Evolutionary conservation across 2,113 vertebrate species (phyloP), one percentile per base, ranked within the genome.

Genomic region (Meriones unguiculatus): DNA sequence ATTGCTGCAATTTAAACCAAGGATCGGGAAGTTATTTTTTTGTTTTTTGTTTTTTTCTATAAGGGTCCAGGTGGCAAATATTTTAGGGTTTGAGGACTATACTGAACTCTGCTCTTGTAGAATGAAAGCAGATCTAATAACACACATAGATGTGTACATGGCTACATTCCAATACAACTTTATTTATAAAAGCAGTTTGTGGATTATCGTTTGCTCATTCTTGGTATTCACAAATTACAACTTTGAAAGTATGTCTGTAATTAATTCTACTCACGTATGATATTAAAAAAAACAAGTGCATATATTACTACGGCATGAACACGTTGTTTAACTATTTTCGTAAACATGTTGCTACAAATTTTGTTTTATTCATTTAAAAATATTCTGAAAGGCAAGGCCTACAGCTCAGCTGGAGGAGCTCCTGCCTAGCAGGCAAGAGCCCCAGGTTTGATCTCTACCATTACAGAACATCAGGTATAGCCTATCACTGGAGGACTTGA

Each of bases 111-210:
- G 69, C 28, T 95, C 65, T 0, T 81, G 46, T 32, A 90, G 85
- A 46, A 38, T n/a, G 59, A 80, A 96, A 93, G 87, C 22, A 62
- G 30, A 62, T 59, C 80, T 22, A 64, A 85, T 3, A 38, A 89
- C 25, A 89, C 35, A 65, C n/a, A 87, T 88, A 64, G 7, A 30
- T 64, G 57, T 38, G 30, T 80, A 24, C 35, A 18, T 35, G 30
- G 80, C 81, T 93, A 22, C 57, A 24, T 78, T 90, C 67, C 73
- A 97, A 87, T 95, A 97, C 97, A 95, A 94, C 86, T 97, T 97
- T 95, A 96, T 86, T 97, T 87, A 94, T 46, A 73, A 96, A 95
- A 95, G 25, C 3, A 52, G 67, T 54, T 46, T 87, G 20, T 32
- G 50, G 64, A 67, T 50, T 93, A 5, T 30, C 76, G 80, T 96